Percentiles rank a stretch among this genome's conserved stretches.
These are phyloP conservation scores for Arenaria interpres DNA, from an alignment of 2,113 vertebrate genomes.

Conservation along the genomic window DNA sequence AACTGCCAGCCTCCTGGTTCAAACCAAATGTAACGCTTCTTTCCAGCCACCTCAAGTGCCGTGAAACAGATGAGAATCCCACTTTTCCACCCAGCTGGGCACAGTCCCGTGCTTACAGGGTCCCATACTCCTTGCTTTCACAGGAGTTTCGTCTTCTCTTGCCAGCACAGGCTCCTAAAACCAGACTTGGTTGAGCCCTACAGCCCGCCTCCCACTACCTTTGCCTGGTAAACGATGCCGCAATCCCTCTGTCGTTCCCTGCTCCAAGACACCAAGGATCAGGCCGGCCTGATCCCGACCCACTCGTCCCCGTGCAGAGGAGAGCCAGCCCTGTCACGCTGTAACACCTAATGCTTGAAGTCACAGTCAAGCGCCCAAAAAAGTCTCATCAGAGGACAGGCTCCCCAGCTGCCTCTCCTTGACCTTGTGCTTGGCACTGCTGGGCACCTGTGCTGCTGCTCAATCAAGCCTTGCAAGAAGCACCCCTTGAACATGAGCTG, in stretches of 20 bases:
- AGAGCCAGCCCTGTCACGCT: neutral
- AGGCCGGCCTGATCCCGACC: neutral
- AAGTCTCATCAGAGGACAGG: neutral
- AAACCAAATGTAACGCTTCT: neutral
- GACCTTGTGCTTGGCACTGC: rapidly evolving
- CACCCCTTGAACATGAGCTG: neutral
- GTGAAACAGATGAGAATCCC: neutral
- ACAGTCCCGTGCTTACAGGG: neutral
- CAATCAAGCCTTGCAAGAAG: neutral
- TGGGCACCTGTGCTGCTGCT: rapidly evolving
- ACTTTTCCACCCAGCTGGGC: neutral
- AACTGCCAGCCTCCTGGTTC: neutral
- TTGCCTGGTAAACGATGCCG: neutral
- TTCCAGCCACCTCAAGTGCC: neutral
- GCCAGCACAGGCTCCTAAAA: neutral
- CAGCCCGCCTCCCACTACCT: neutral
- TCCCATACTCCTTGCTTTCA: neutral
- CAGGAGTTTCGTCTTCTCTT: neutral
- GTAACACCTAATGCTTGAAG: neutral
- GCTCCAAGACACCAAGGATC: neutral
- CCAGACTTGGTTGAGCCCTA: neutral
- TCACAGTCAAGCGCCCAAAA: neutral
- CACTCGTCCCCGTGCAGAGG: neutral
- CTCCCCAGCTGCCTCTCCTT: neutral
- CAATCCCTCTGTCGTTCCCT: neutral